phyloP scores from a whole-genome alignment of 2,797 vertebrate species.

The Tadarida brasiliensis region DNA sequence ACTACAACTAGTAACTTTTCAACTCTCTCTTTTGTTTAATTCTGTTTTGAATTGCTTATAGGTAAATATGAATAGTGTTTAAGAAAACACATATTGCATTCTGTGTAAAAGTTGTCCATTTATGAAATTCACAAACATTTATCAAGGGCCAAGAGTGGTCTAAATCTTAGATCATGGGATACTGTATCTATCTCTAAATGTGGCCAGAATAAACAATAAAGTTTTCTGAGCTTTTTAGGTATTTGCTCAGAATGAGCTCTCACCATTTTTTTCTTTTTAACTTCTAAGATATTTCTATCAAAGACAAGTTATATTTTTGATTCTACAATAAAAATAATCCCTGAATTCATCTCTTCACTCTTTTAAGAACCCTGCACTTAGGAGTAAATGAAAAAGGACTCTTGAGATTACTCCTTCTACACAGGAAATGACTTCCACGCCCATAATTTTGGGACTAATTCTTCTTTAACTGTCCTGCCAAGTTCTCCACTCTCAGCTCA shows the following conservation, averaged over 20 bases:
- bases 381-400: neutral
- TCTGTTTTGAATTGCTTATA: neutral
- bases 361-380: slow-evolving; percentile 13
- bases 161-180: neutral
- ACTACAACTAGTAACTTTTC: neutral
- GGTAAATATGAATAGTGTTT: neutral
- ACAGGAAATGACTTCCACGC: neutral
- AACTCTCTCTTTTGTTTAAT: neutral
- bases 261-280: neutral
- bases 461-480: neutral
- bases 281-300: slow-evolving; percentile 4
- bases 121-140: slow-evolving; percentile 15
- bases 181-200: neutral
- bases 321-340: neutral
- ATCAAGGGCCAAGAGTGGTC: neutral
- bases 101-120: neutral
- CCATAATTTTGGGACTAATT: neutral
- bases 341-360: neutral
- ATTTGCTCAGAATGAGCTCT: neutral
- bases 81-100: neutral
- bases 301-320: neutral
- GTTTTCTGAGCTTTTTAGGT: slow-evolving; percentile 21
- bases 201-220: neutral
- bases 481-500: neutral
- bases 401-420: neutral